Evolutionary conservation across 35 echinoderm and acorn worm genomes (phyloP).

Genomic region (Anneissia japonica): DNA sequence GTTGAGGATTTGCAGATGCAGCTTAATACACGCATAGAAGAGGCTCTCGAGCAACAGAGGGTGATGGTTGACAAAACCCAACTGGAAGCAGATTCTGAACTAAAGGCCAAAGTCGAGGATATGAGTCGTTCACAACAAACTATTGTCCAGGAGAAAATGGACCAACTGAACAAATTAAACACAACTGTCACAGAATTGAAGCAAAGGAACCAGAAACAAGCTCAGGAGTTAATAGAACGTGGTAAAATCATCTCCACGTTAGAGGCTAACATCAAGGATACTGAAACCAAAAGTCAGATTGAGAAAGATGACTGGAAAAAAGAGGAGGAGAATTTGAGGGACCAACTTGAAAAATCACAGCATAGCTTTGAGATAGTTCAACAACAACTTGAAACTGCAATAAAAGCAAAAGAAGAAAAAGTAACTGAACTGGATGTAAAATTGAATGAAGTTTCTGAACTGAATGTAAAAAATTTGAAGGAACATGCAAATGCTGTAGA

Average conservation of each 20-base stretch:
- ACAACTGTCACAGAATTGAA: slow-evolving; percentile 66
- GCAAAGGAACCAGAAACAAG: slow-evolving; percentile 33
- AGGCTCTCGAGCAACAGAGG: background rate
- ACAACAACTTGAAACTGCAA: background rate
- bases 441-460: slow-evolving; percentile 20
- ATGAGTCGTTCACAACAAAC: slow-evolving; percentile 68
- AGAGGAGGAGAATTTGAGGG: background rate
- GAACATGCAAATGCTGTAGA: slow-evolving; percentile 52
- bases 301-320: slow-evolving; percentile 17
- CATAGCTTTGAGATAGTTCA: slow-evolving; percentile 16
- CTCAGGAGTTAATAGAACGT: background rate
- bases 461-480: slow-evolving; percentile 30
- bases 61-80: background rate
- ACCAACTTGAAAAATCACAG: slow-evolving; percentile 3
- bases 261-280: slow-evolving; percentile 37
- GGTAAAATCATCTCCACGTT: background rate
- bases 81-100: background rate
- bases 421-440: slow-evolving; percentile 25
- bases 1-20: slow-evolving; percentile 75
- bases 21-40: slow-evolving; percentile 21
- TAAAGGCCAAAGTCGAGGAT: slow-evolving; percentile 53
- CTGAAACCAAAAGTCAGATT: slow-evolving; percentile 40
- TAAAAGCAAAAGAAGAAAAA: background rate
- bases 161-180: slow-evolving; percentile 75
- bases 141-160: slow-evolving; percentile 79